Evolutionary conservation across 2,113 vertebrate species (phyloP), one percentile per base, ranked within the genome.

Genomic region (Gavialis gangeticus): DNA sequence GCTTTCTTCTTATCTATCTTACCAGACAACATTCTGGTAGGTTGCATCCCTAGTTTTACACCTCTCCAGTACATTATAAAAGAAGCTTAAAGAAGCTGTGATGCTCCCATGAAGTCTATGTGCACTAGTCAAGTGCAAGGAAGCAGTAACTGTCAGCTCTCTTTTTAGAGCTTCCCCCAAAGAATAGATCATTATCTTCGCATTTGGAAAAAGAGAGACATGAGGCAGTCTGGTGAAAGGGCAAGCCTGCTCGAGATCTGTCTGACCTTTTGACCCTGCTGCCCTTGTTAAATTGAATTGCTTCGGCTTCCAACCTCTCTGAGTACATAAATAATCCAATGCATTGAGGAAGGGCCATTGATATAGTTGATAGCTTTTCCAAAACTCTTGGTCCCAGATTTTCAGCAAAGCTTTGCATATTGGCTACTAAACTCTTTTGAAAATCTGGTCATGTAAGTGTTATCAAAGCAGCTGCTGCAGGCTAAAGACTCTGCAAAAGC

Each of bases 161-260:
- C 59, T 88, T 93, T 96, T 84, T 81, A 87, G 85, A 73, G 24
- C 34, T 93, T 59, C 93, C 93, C 88, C 85, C 54, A 88, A 95
- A 92, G 87, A 96, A 57, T 22, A 92, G 84, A 84, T 91, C 81
- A 71, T 95, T 90, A 96, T 62, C 81, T 28, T 63, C 89, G 90
- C 79, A 84, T 87, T 82, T 92, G 92, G 77, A 93, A 89, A 71
- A 86, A 86, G 71, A 95, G 89, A 92, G 66, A 46, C 78, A 76
- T 30, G 46, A 93, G 75, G 30, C 77, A 85, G 62, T 34, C 27
- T 34, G 46, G 67, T 30, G 22, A 71, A 71, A 71, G 12, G 34
- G 34, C 34, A 46, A 13, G 12, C 22, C 15, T 73, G 71, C 46
- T 88, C 84, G 83, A 86, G 30, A 71, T 71, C 89, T 86, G 24